A percentile compares a stretch with the other conserved stretches of the same genome.
Conservation (phyloP, 2,888 invertebrate species). For the Heliconius sara region DNA sequence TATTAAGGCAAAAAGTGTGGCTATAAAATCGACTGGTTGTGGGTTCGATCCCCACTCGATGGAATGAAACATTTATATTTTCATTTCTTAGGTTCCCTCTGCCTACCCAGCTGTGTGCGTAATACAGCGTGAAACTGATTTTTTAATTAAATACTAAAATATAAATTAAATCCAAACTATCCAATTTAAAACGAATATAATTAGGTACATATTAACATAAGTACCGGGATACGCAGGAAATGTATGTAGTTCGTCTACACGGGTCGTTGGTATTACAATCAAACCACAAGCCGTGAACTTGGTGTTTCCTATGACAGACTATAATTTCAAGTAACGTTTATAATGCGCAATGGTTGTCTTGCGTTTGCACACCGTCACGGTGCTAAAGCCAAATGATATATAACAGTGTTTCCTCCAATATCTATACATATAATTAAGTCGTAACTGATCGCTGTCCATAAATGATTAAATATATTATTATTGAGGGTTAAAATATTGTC, state of each 20-base stretch:
- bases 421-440: no score
- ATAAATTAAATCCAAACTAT: conserved; percentile 42
- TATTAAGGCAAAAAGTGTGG: no score
- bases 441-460: background rate
- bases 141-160: background rate
- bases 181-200: conserved; percentile 55
- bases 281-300: conserved; percentile 61
- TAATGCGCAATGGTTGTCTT: background rate
- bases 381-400: background rate
- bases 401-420: background rate
- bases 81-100: no score
- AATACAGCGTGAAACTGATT: no score
- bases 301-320: conserved; percentile 46
- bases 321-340: conserved; percentile 39
- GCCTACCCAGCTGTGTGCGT: no score
- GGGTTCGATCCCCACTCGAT: no score
- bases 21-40: no score
- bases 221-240: conserved; percentile 65
- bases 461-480: no score
- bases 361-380: background rate
- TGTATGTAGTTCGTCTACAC: conserved; percentile 68
- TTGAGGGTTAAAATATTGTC: no score
- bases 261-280: conserved; percentile 66
- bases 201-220: conserved; percentile 48
- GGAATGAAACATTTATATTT: no score